Evolutionary conservation across 2,113 vertebrate genomes (phyloP).

Genomic region (Sinocyclocheilus anophthalmus): DNA sequence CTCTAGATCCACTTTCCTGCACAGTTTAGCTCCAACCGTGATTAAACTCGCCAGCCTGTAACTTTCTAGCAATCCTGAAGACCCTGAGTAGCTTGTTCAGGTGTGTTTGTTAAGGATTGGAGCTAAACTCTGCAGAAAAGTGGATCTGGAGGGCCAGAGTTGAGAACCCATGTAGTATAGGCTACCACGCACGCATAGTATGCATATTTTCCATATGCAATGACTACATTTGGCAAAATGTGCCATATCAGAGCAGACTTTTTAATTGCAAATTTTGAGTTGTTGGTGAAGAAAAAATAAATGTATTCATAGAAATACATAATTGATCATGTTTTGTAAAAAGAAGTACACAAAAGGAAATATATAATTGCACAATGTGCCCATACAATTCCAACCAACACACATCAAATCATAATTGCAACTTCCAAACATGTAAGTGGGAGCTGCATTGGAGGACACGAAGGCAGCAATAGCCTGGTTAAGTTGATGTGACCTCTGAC

Average conservation of each 20-base stretch:
- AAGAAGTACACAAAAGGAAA: background rate
- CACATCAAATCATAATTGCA: background rate
- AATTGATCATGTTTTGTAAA: background rate
- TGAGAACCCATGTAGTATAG: too few species aligned
- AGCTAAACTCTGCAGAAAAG: too few species aligned
- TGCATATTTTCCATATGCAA: background rate
- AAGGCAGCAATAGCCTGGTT: background rate
- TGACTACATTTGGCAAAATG: background rate
- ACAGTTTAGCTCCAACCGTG: too few species aligned
- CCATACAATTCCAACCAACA: background rate
- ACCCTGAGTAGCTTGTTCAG: too few species aligned
- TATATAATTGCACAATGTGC: background rate
- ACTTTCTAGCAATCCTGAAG: too few species aligned
- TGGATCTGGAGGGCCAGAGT: too few species aligned
- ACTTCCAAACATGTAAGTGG: background rate
- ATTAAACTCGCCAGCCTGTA: too few species aligned
- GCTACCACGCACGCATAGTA: background rate
- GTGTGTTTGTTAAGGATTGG: too few species aligned
- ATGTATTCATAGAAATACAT: too few species aligned
- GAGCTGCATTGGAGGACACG: background rate
- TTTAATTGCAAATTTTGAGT: background rate
- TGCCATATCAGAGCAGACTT: background rate
- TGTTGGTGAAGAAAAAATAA: background rate
- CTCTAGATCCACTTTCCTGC: too few species aligned
- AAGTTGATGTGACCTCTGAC: constrained; percentile 36